Evolutionary conservation across 2,797 vertebrate species (phyloP).

Genomic region (Masticophis lateralis): DNA sequence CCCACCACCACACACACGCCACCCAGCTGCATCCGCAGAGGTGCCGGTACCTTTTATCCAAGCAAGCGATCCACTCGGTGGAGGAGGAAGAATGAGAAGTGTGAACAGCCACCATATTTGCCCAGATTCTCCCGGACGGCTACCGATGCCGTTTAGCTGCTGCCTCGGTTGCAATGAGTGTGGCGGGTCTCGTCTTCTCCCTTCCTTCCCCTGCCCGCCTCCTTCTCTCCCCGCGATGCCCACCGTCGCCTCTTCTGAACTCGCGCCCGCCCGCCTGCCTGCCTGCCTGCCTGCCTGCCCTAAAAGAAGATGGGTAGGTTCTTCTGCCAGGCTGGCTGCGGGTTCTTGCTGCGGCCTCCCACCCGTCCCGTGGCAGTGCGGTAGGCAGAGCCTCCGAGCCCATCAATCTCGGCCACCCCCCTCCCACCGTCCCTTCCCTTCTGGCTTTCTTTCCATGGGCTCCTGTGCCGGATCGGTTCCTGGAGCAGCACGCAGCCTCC

Average conservation of each 20-base stretch:
- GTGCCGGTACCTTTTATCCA: constrained; percentile 89
- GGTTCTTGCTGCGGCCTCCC: constrained; percentile 19
- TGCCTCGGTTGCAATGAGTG: background rate
- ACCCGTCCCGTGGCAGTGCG: background rate
- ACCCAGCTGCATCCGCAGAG: background rate
- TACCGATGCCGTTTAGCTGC: background rate
- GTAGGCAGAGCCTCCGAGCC: background rate
- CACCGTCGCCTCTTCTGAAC: background rate
- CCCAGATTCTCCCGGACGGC: constrained; percentile 49
- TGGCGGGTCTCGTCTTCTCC: constrained; percentile 41
- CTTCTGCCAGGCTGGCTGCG: background rate
- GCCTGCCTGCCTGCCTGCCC: background rate
- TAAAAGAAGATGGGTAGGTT: constrained; percentile 22
- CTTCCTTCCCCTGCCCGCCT: constrained; percentile 6
- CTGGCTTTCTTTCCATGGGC: background rate
- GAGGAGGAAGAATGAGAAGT: constrained; percentile 84
- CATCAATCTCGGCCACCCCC: background rate
- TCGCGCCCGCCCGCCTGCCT: background rate
- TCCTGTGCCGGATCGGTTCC: background rate
- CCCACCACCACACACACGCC: background rate
- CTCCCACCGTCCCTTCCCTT: background rate
- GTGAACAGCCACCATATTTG: constrained; percentile 92
- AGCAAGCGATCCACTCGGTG: constrained; percentile 89
- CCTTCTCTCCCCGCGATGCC: background rate
- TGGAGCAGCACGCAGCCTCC: background rate